phyloP scores from a whole-genome alignment of 2,113 vertebrate species.

The Saguinus midas region DNA sequence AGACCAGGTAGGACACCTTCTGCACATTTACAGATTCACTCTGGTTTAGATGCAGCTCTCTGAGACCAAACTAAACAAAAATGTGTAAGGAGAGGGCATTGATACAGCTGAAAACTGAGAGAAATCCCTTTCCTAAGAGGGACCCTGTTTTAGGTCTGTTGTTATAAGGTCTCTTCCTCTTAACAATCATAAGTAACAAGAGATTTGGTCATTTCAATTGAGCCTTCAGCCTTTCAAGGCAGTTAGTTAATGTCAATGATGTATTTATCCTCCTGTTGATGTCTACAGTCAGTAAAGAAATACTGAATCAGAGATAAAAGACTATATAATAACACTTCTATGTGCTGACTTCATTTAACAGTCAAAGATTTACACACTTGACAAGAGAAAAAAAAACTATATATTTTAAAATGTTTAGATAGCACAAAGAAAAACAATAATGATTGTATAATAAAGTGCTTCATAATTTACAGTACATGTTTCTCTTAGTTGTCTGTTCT shows the following conservation, averaged over 20 bases:
- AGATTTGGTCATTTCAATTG: background rate
- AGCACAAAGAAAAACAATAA: slow-evolving; percentile 37
- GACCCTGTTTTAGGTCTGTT: background rate
- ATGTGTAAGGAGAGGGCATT: background rate
- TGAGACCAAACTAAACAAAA: background rate
- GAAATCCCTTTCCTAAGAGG: background rate
- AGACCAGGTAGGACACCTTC: background rate
- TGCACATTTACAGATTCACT: background rate
- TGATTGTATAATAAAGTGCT: background rate
- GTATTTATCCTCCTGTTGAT: background rate
- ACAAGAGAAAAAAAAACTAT: background rate
- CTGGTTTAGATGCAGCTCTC: background rate
- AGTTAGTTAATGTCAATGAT: background rate
- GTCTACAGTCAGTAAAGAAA: background rate
- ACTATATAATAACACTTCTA: background rate
- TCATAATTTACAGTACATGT: background rate
- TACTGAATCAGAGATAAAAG: background rate
- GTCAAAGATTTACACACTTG: background rate
- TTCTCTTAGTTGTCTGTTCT: slow-evolving; percentile 8
- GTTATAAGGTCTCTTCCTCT: background rate
- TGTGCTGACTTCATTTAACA: background rate
- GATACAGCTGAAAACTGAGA: background rate
- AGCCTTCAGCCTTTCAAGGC: background rate
- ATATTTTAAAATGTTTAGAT: slow-evolving; percentile 39
- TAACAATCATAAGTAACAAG: background rate